Conservation (phyloP, 2,797 vertebrate genomes). For the Microcaecilia unicolor region DNA sequence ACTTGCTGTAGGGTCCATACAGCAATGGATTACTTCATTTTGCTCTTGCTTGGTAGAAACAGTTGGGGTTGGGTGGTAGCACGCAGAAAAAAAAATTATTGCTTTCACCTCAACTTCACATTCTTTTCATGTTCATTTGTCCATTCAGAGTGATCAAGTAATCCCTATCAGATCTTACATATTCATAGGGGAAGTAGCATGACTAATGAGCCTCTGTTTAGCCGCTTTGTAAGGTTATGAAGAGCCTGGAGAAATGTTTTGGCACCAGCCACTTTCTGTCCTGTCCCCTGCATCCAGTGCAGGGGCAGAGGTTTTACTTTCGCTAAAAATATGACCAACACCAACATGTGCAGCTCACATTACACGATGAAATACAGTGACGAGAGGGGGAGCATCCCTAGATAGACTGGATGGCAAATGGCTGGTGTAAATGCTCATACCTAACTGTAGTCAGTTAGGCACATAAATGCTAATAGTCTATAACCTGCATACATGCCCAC, state of each 20-base stretch:
- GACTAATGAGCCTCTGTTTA: constrained; percentile 24
- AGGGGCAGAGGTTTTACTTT: too few relatives aligned
- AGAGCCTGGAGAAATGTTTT: constrained; percentile 17
- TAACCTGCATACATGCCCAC: too few relatives aligned
- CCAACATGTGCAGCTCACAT: too few relatives aligned
- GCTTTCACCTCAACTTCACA: constrained; percentile 14
- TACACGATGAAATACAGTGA: too few relatives aligned
- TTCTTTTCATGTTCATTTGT: constrained; percentile 9
- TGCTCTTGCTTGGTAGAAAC: constrained; percentile 61
- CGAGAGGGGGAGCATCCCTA: too few relatives aligned
- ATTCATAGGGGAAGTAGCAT: neutral
- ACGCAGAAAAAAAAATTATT: constrained; percentile 27
- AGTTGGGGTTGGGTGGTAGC: constrained; percentile 37
- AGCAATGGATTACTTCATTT: constrained; percentile 68
- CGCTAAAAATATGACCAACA: too few relatives aligned
- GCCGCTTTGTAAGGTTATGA: neutral
- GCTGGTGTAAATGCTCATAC: too few relatives aligned
- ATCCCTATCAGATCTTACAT: constrained; percentile 16
- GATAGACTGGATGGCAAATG: too few relatives aligned
- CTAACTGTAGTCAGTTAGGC: too few relatives aligned
- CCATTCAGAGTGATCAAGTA: constrained; percentile 6
- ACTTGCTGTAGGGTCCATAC: constrained; percentile 63
- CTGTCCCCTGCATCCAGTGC: constrained; percentile 68
- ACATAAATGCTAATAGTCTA: too few relatives aligned
- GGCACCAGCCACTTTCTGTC: constrained; percentile 66